A percentile compares a stretch with the other conserved stretches of the same genome.
phyloP scores from a whole-genome alignment of 2,888 invertebrate species.

The Allacma fusca region DNA sequence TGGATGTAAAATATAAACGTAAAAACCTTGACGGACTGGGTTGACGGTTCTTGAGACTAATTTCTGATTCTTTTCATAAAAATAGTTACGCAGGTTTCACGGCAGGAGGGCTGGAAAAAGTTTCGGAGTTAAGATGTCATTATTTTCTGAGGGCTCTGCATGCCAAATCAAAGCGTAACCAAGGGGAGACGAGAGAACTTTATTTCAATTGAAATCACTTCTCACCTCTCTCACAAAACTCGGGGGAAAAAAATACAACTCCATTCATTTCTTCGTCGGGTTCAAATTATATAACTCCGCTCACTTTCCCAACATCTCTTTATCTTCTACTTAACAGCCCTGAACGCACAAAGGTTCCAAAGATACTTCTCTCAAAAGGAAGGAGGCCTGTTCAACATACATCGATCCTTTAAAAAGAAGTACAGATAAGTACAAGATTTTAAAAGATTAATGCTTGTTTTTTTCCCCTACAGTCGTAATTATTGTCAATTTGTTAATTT shows the following conservation, averaged over 20 bases:
- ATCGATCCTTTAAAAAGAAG: too few species aligned
- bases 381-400: too few species aligned
- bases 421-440: too few species aligned
- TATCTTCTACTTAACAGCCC: neutral
- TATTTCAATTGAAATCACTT: constrained; percentile 53
- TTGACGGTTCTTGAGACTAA: constrained; percentile 44
- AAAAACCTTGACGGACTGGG: constrained; percentile 38
- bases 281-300: neutral
- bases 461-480: too few species aligned
- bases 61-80: constrained; percentile 51
- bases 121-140: constrained; percentile 53
- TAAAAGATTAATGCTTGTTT: too few species aligned
- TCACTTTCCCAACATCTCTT: constrained; percentile 11
- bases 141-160: constrained; percentile 47
- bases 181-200: constrained; percentile 46
- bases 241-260: neutral
- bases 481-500: too few species aligned
- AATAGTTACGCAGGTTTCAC: constrained; percentile 40
- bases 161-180: constrained; percentile 55
- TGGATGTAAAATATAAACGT: too few species aligned
- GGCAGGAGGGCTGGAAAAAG: constrained; percentile 49
- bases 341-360: too few species aligned
- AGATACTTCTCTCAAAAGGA: too few species aligned
- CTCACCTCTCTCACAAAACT: constrained; percentile 30
- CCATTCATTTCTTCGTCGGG: constrained; percentile 21